Conservation (phyloP, 2,113 vertebrate genomes). For the Rhea americana region DNA sequence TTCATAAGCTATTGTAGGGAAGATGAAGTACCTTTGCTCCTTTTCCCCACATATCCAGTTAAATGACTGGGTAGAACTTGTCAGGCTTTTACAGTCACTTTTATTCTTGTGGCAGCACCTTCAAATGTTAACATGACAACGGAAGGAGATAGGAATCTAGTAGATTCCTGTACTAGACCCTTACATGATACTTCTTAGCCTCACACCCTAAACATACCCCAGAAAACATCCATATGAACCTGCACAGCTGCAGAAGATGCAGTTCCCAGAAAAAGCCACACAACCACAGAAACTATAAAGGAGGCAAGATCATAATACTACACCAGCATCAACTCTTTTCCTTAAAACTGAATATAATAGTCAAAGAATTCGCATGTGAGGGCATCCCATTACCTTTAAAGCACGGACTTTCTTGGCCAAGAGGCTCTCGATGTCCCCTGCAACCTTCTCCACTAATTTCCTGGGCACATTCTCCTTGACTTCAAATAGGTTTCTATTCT, state of each 20-base stretch:
- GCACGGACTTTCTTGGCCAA: constrained; percentile 95
- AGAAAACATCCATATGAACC: not conserved
- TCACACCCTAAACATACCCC: not conserved
- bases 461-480: constrained; percentile 93
- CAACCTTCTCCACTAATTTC: constrained; percentile 93
- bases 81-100: not conserved
- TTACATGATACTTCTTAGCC: not conserved
- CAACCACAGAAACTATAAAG: not conserved
- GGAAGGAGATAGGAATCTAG: not conserved
- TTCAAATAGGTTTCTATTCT: constrained; percentile 94
- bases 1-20: not conserved
- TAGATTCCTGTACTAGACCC: not conserved
- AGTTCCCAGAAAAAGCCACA: not conserved
- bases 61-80: not conserved
- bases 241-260: not conserved
- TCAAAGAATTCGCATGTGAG: not conserved
- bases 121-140: rapidly evolving
- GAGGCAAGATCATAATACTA: not conserved
- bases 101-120: not conserved
- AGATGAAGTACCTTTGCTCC: not conserved
- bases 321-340: not conserved
- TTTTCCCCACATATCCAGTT: not conserved
- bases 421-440: constrained; percentile 92
- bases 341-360: not conserved
- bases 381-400: constrained; percentile 86